These are phyloP conservation scores for Pristis pectinata DNA, from an alignment of 2,797 vertebrate genomes.

Conservation along the genomic window DNA sequence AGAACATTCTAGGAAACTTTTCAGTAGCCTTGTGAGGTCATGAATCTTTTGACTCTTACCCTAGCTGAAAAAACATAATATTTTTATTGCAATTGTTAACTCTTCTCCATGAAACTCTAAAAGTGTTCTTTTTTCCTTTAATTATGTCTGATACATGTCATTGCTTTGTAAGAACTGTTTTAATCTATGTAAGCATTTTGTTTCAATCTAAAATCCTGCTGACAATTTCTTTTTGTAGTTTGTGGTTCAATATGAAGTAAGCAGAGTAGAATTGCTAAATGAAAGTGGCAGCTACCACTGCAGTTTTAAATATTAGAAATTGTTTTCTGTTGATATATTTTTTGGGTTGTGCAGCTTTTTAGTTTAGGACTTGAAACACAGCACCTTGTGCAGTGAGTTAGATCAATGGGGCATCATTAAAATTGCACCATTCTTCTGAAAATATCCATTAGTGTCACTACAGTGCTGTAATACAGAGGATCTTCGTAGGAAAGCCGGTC, in stretches of 20 bases:
- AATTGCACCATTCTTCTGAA: conserved; percentile 13
- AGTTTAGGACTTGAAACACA: background rate
- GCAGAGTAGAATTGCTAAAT: background rate
- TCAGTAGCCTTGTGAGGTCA: background rate
- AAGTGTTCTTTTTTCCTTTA: background rate
- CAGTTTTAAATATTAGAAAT: background rate
- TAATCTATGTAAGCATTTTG: background rate
- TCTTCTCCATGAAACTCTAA: background rate
- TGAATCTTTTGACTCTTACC: background rate
- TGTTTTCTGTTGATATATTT: background rate
- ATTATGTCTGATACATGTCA: background rate
- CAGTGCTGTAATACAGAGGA: background rate
- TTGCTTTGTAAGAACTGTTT: background rate
- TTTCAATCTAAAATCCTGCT: background rate
- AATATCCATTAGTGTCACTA: background rate
- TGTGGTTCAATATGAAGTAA: background rate
- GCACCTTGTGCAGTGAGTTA: background rate
- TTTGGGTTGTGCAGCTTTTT: background rate
- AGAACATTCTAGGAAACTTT: background rate
- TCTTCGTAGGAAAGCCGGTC: background rate
- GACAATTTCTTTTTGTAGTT: background rate
- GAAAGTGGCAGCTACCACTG: background rate
- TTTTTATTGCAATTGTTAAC: background rate
- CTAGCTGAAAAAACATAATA: background rate
- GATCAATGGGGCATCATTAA: background rate